Evolutionary conservation across 2,113 vertebrate species (phyloP), one percentile per base, ranked within the genome.

Genomic region (Orycteropus afer): DNA sequence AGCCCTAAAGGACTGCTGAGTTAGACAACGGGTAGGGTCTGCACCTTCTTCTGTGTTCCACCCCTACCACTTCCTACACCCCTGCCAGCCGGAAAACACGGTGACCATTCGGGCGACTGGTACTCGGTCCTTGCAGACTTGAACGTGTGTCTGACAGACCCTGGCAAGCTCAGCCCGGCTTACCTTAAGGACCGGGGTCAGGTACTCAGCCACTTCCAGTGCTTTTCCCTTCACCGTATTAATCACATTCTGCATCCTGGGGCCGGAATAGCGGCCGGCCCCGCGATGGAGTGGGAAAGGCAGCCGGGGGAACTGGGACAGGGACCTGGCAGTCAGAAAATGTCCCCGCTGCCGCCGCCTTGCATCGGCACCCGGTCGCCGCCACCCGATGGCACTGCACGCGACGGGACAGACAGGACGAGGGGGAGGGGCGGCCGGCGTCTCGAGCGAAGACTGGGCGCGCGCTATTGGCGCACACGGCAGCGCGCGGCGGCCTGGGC

Each of bases 101-200:
- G 61, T 1, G 81, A 29, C 42, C 23, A 27, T 51, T 42, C 20
- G 0, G 42, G 51, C 49, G 40, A 55, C 76, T 0, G 67, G 59
- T 71, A 61, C 84, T 5, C 5, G 29, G 57, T 40, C 25, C 65
- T 42, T 4, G 95, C 89, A 37, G n/a, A 18, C 25, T 20, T 2
- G 37, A 42, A 23, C 12, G 9, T 29, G 78, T 6, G 57, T 63
- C 42, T 40, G 85, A 32, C 65, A 55, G 63, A 55, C 71, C 89
- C 42, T 0, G 83, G 57, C 63, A 17, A 55, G 90, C 76, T 57
- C 53, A 25, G 93, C 53, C 89, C 55, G 42, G 34, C 96, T 98
- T 99, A 99, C 99, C 99, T 99, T 99, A 81, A 99, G 97, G 29
- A 99, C 99, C 1, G 99, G 99, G 1, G 99, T 99, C 93, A 99